Evolutionary conservation across 2,797 vertebrate genomes (phyloP).

Genomic region (Cyclopterus lumpus): DNA sequence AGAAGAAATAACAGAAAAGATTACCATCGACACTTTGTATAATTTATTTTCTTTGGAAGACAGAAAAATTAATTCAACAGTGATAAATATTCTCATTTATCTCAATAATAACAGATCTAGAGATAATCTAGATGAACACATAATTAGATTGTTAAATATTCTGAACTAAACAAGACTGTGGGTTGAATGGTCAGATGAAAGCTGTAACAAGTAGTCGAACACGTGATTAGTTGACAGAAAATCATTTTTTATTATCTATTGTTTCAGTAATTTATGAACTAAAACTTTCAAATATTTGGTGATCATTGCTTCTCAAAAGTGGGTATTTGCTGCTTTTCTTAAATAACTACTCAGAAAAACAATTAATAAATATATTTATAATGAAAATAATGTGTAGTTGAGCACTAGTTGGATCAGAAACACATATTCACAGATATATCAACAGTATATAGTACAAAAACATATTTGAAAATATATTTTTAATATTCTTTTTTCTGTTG

Average conservation of each 20-base stretch:
- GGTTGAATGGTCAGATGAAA: background rate
- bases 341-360: background rate
- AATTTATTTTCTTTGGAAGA: background rate
- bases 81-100: background rate
- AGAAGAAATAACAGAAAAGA: conserved; percentile 10
- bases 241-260: background rate
- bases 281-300: background rate
- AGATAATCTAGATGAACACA: background rate
- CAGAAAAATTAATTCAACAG: background rate
- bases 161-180: background rate
- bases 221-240: background rate
- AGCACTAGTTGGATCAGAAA: background rate
- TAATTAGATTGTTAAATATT: background rate
- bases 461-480: too few species aligned
- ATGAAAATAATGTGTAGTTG: background rate
- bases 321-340: background rate
- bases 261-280: background rate
- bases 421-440: background rate
- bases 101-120: background rate
- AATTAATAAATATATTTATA: background rate
- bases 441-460: background rate
- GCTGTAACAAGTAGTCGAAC: background rate
- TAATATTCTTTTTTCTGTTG: too few species aligned
- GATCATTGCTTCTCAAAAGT: background rate
- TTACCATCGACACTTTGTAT: background rate